Base-by-base conservation (phyloP, 92 coral and sea anemone species). In the Epizoanthus fatuus region DNA sequence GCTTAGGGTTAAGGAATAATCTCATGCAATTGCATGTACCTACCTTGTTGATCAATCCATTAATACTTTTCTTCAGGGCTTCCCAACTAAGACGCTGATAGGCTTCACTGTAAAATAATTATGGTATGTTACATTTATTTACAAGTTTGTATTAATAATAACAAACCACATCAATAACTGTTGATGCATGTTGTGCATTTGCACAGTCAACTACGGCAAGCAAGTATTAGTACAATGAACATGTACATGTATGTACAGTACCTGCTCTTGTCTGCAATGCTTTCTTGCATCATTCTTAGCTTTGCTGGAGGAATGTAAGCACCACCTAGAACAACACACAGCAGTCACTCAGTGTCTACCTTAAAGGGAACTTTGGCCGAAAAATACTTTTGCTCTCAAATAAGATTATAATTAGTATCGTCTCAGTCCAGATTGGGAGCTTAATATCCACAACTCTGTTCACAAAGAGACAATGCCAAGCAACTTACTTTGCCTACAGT, bases 81-180 rank as follows among this genome's bases (percentile, higher is more conserved):
- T 96, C 99, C 99, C 99, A 96, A 74, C 99, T 96, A 16, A 96
- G 68, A 29, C 98, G 89, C 86, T 96, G 99, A 80, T 93, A 96
- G 44, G 96, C 98, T 79, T 95, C 89, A 89, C 98, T 94, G 70
- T 45, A 35, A 88, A 63, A 67, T n/a, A 75, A 37, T 29, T 22
- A 54, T 14, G 77, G 3, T 17, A 86, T 17, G 4, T 42, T 45
- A 12, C 3, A n/a, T 69, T n/a, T n/a, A n/a, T n/a, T n/a, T 29
- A 7, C 13, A 59, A 62, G 3, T 51, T 35, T 63, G 14, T 79
- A 17, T 12, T 3, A 32, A 63, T 22, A 22, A 22, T 22, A 22
- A 22, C 35, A 29, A 29, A 29, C 35, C 35, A 29, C 35, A 0
- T 29, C 35, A 0, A 29, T 29, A 29, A 29, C 35, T 22, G 25